phyloP scores from a whole-genome alignment of 2,888 invertebrate species.

The Craniophora ligustri region DNA sequence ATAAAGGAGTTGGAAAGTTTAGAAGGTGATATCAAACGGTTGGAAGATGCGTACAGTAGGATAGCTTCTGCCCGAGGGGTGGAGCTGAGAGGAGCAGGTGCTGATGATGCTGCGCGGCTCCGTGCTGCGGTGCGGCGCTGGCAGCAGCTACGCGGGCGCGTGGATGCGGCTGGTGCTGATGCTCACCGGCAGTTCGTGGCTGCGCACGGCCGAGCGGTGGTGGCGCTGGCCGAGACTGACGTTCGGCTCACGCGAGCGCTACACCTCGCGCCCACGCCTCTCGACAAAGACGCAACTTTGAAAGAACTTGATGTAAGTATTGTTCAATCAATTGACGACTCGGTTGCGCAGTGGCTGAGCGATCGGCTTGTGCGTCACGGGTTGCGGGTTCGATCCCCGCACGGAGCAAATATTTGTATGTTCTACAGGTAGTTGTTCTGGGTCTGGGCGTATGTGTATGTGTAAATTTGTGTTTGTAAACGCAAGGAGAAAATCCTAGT shows the following conservation, averaged over 20 bases:
- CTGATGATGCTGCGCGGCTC: constrained; percentile 90
- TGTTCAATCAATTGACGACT: neutral
- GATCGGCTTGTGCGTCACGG: no score
- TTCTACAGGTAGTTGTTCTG: no score
- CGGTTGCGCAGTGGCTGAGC: no score
- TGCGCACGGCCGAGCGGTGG: constrained; percentile 92
- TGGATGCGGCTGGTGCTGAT: constrained; percentile 89
- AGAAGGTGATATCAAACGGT: constrained; percentile 89
- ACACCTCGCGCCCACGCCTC: constrained; percentile 87
- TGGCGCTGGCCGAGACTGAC: constrained; percentile 92
- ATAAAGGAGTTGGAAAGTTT: constrained; percentile 89
- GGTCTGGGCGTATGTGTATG: no score
- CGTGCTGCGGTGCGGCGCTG: constrained; percentile 90
- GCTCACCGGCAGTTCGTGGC: constrained; percentile 91
- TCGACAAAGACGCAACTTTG: constrained; percentile 77
- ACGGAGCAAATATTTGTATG: no score
- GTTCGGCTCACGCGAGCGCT: constrained; percentile 92
- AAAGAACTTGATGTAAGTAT: constrained; percentile 84
- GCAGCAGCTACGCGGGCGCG: constrained; percentile 89
- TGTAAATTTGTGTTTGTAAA: no score
- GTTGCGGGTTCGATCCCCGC: no score
- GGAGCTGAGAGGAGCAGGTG: constrained; percentile 90
- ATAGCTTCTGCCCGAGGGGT: constrained; percentile 91
- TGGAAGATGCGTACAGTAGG: constrained; percentile 92
- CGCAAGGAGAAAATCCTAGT: no score